These are phyloP conservation scores for Drosophila formosana DNA, from an alignment of 2,888 invertebrate species.

Conservation along the genomic window DNA sequence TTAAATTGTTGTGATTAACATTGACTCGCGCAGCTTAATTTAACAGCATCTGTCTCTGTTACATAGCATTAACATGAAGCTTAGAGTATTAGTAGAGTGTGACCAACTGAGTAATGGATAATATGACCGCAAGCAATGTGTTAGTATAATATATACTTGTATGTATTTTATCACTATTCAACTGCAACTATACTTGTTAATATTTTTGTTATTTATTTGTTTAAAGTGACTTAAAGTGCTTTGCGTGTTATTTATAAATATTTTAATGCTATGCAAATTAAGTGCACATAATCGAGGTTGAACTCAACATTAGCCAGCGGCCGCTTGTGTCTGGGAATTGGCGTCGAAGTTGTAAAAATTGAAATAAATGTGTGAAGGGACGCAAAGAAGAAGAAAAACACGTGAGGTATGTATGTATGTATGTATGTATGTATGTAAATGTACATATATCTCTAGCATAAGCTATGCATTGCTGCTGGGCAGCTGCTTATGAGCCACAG, in stretches of 20 bases:
- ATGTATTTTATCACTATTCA: not conserved
- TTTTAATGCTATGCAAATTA: slow-evolving; percentile 78
- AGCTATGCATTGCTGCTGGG: slow-evolving; percentile 54
- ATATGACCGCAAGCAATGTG: too few species aligned
- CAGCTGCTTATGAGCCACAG: slow-evolving; percentile 55
- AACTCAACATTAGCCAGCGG: not conserved
- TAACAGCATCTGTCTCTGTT: too few species aligned
- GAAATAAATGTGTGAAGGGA: slow-evolving; percentile 75
- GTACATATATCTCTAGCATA: slow-evolving; percentile 55
- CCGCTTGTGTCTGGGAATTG: slow-evolving; percentile 37
- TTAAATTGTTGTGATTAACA: not conserved
- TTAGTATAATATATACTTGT: too few species aligned
- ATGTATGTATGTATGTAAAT: slow-evolving; percentile 2
- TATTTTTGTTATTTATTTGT: not conserved
- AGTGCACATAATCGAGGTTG: slow-evolving; percentile 20
- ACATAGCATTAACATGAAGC: too few species aligned
- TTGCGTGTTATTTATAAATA: slow-evolving; percentile 70
- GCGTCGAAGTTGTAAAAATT: slow-evolving; percentile 62
- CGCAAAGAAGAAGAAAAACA: slow-evolving; percentile 39
- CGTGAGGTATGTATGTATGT: slow-evolving; percentile 8
- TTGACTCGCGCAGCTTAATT: too few species aligned
- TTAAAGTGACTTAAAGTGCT: slow-evolving; percentile 13
- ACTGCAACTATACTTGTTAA: too few species aligned
- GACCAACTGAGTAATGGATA: too few species aligned
- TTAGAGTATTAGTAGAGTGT: too few species aligned